Evolutionary conservation across 2,888 invertebrate species (phyloP).

Genomic region (Cremastobaeus sp.): DNA sequence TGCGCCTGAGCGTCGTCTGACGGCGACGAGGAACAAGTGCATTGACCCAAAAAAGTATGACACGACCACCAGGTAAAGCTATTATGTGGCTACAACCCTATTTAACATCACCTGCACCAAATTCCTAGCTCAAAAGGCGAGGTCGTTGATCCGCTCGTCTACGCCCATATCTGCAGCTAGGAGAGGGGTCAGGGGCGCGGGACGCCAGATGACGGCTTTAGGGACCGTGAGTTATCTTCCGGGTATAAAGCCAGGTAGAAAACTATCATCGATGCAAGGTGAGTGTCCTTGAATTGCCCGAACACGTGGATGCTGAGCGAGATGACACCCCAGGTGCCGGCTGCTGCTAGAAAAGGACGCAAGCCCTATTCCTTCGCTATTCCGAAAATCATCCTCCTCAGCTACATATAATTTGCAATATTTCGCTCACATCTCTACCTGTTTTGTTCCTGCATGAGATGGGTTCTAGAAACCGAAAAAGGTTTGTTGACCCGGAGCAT

Average conservation of each 20-base stretch:
- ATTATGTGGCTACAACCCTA: constrained; percentile 61
- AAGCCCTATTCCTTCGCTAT: too few relatives aligned
- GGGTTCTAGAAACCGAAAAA: constrained; percentile 34
- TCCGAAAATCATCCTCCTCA: constrained; percentile 3
- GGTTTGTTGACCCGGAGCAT: constrained; percentile 50
- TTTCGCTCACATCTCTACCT: constrained; percentile 45
- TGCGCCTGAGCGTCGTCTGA: constrained; percentile 7
- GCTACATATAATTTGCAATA: constrained; percentile 54
- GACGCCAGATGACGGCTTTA: constrained; percentile 29
- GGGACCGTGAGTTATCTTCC: constrained; percentile 45
- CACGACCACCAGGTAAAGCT: constrained; percentile 54
- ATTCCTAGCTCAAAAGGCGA: constrained; percentile 74
- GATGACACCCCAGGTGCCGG: background rate
- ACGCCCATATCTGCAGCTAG: constrained; percentile 64
- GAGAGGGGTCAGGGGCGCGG: constrained; percentile 13
- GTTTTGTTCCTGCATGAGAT: constrained; percentile 37
- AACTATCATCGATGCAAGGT: constrained; percentile 57
- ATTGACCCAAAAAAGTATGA: constrained; percentile 58
- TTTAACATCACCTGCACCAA: constrained; percentile 77
- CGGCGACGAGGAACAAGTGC: constrained; percentile 42
- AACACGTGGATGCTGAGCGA: constrained; percentile 61
- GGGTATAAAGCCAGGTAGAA: constrained; percentile 60
- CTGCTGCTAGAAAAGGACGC: background rate
- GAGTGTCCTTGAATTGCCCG: constrained; percentile 64
- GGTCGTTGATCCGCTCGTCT: constrained; percentile 70